Base-by-base conservation (phyloP, 2,113 vertebrate species). In the Cyrtonyx montezumae region DNA sequence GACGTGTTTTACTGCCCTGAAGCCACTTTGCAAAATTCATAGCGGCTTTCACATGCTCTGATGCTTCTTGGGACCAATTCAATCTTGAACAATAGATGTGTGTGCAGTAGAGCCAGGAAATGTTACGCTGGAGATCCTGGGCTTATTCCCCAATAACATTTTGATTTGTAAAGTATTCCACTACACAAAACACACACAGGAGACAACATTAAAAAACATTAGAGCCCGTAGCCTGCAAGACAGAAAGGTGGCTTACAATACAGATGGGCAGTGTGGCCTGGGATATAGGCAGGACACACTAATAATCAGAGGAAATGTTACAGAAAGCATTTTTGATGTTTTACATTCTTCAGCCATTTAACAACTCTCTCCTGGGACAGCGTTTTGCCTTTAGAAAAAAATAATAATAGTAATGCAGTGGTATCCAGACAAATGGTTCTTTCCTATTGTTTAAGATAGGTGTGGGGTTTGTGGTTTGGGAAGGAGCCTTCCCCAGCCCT, bases 11-110 rank as follows among this genome's bases (percentile, higher is more conserved):
- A 94, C 90, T 92, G 90, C 97, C 97, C 97, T 93, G 67, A 94
- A 97, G 96, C 97, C 94, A 96, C 97, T 97, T 97, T 95, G 95
- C 94, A 97, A 97, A 97, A 98, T 97, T 98, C 97, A 97, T 95
- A 95, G 96, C 32, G 16, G 96, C 95, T 97, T 97, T 97, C 85
- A 51, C 94, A 97, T 96, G 96, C 97, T 97, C 96, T 94, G 90
- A 21, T 97, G 97, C 97, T 98, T 98, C 97, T 94, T 97, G 97
- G 97, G 97, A 97, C 97, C 97, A 97, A 97, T 97, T 97, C 97
- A 97, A 86, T 97, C 96, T 93, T 59, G 75, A 97, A 98, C 97
- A 98, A 98, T 97, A 95, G 97, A 87, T 32, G 90, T 94, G 94
- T 92, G 93, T 88, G 95, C 95, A 94, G 89, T 20, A 92, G 84